Percentiles rank a stretch among this genome's conserved stretches.
These are phyloP conservation scores for Acanthosoma haemorrhoidale DNA, from an alignment of 2,888 invertebrate species.

Conservation along the genomic window DNA sequence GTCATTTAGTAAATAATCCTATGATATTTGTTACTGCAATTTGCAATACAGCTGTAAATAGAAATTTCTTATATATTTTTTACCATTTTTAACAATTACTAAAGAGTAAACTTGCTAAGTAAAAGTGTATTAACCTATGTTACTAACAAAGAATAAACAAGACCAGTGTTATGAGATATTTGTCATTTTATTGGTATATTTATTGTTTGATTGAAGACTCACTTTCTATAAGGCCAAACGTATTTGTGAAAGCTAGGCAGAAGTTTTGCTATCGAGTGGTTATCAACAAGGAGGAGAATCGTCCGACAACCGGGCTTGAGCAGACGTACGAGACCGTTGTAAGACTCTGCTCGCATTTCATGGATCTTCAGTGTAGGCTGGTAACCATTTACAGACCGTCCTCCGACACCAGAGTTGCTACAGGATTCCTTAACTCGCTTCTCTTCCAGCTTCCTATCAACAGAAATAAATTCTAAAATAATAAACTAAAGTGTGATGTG, in stretches of 20 bases:
- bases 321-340: conserved; percentile 81
- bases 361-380: conserved; percentile 74
- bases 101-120: neutral
- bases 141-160: neutral
- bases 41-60: too few relatives aligned
- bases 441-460: conserved; percentile 55
- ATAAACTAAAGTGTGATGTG: too few relatives aligned
- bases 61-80: too few relatives aligned
- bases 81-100: too few relatives aligned
- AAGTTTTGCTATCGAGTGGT: conserved; percentile 77
- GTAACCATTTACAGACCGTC: conserved; percentile 36
- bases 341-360: conserved; percentile 89
- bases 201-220: conserved; percentile 45
- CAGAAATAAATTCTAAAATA: too few relatives aligned
- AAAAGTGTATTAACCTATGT: neutral
- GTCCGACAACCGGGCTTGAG: conserved; percentile 94
- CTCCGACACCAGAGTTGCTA: conserved; percentile 46
- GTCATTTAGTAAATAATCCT: too few relatives aligned
- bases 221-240: conserved; percentile 95
- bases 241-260: conserved; percentile 87
- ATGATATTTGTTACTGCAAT: too few relatives aligned
- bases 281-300: conserved; percentile 82
- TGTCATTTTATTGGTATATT: conserved; percentile 72
- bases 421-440: conserved; percentile 50
- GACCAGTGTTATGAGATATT: conserved; percentile 12